Evolutionary conservation across 2,888 invertebrate genomes (phyloP), one percentile per base, ranked within the genome.

Genomic region (Philaethria dido): DNA sequence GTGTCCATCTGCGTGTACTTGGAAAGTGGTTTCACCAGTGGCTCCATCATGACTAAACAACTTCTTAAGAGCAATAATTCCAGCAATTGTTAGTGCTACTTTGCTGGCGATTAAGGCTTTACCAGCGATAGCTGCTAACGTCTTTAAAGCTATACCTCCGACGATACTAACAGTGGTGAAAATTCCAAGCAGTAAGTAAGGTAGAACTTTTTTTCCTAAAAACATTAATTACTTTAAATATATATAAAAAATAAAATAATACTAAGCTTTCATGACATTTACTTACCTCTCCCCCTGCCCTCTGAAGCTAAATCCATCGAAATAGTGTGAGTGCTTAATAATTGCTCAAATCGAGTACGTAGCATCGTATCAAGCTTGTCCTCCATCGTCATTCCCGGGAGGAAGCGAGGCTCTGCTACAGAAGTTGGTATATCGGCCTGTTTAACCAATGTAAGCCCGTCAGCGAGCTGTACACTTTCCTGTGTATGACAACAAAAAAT

Each of bases 81-180:
- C 94, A 70, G 95, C 95, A 75, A 96, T 95, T 69, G 96, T 95
- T 67, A 96, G 84, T 1, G 96, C 96, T 57, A 95, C 94, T 82
- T 96, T 96, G 82, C 95, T 95, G 74, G 95, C 95, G 70, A 96
- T 94, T 71, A 96, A 89, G 42, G 96, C 95, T 83, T 96, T 95
- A 55, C 95, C 95, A 57, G 96, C 95, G 76, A 96, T 94, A 33
- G 95, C 92, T 64, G 95, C 95, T 72, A 96, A 85, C 29, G 95
- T 95, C 86, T 96, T 95, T 77, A 96, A 86, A 47, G 95, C 94
- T 80, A 96, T 87, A 1, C 95, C 95, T 71, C 95, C 95, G 52
- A 95, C 94, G 69, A 96, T 93, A 74, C 95, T 95, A 83, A 95
- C 92, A 69, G 94, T 94, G 50, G 94, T 94, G 74, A 94, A 88